Conservation (phyloP, 1,140 invertebrate genomes). For the Linepithema humile region DNA sequence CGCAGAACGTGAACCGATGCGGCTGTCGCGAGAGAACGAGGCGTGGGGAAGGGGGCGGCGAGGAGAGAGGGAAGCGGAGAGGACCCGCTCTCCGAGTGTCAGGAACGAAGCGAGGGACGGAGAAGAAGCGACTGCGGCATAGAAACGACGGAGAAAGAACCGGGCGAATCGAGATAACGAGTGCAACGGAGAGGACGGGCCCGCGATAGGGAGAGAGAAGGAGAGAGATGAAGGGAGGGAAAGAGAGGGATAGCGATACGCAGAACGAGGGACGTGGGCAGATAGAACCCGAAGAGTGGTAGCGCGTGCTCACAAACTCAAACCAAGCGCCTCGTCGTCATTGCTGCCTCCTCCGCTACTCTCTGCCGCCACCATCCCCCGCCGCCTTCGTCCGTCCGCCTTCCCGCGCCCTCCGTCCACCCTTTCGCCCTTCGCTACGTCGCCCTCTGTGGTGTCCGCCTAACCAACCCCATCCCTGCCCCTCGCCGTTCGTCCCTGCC, state of each 20-base stretch:
- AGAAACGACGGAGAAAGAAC: conserved; percentile 28
- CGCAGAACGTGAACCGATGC: conserved; percentile 58
- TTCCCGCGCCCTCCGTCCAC: conserved; percentile 31
- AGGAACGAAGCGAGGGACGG: conserved; percentile 60
- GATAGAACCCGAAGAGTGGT: conserved; percentile 72
- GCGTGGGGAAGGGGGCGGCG: not conserved
- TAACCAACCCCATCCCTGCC: conserved; percentile 61
- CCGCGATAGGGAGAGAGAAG: not conserved
- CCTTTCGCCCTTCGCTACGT: conserved; percentile 50
- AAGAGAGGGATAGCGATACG: conserved; percentile 53
- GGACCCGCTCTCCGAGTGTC: conserved; percentile 62
- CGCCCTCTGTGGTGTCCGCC: conserved; percentile 61
- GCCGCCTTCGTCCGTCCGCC: not conserved
- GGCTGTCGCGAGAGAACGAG: conserved; percentile 67
- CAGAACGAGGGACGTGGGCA: conserved; percentile 60
- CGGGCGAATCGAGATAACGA: conserved; percentile 61
- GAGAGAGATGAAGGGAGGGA: not conserved
- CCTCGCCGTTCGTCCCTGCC: not conserved
- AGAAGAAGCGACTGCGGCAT: conserved; percentile 52
- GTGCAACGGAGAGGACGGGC: conserved; percentile 41
- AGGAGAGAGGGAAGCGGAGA: conserved; percentile 12
- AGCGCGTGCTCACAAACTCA: conserved; percentile 75
- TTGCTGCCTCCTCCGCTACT: conserved; percentile 51
- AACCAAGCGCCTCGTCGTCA: conserved; percentile 66
- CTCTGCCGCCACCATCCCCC: not conserved